Percentiles rank a stretch among this genome's conserved stretches.
Evolutionary conservation across 53 echinoderm and acorn worm genomes (phyloP).

Genomic region (Arbacia lixula): DNA sequence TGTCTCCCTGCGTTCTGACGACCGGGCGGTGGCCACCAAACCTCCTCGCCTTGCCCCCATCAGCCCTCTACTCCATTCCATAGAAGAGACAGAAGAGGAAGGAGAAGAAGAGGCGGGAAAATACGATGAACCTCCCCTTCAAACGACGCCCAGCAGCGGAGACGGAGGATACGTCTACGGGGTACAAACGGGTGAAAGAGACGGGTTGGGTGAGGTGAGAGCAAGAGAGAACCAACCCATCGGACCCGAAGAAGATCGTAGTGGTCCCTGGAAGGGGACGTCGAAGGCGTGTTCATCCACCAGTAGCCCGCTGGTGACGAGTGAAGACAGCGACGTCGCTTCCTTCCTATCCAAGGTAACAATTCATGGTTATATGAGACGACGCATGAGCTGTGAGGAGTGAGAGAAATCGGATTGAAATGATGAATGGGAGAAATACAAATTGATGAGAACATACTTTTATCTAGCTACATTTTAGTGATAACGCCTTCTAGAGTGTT

Average conservation of each 20-base stretch:
- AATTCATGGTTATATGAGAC: background rate
- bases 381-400: background rate
- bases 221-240: too few species aligned
- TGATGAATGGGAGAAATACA: too few species aligned
- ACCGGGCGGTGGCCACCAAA: too few species aligned
- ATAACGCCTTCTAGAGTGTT: too few species aligned
- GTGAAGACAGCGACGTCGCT: conserved; percentile 23
- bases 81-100: conserved; percentile 8
- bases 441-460: too few species aligned
- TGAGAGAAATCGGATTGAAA: too few species aligned
- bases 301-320: conserved; percentile 15
- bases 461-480: too few species aligned
- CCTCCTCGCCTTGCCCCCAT: too few species aligned
- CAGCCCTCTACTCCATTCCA: conserved; percentile 12
- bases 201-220: conserved; percentile 1
- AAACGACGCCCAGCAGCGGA: background rate
- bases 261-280: background rate
- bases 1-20: too few species aligned
- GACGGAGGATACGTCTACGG: background rate
- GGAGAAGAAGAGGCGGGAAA: background rate
- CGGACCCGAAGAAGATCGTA: too few species aligned
- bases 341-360: conserved; percentile 10
- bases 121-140: background rate
- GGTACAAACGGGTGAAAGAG: background rate
- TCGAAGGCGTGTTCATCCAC: conserved; percentile 1